Conservation (phyloP, 2,888 invertebrate species). For the Volucella zonaria region DNA sequence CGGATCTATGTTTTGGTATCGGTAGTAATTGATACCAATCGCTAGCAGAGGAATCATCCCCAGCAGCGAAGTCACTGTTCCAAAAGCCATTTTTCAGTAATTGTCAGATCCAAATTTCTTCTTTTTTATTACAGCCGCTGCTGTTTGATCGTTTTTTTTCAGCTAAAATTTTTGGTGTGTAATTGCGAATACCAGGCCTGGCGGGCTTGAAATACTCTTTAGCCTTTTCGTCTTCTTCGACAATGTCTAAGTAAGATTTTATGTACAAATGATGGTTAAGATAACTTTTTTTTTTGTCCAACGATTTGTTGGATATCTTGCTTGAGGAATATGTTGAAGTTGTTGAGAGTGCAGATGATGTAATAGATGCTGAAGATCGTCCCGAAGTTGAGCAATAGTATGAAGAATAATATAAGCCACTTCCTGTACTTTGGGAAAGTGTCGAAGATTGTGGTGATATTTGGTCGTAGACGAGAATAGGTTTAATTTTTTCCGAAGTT, state of each 20-base stretch:
- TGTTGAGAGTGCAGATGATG: slow-evolving; percentile 81
- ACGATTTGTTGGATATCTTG: slow-evolving; percentile 78
- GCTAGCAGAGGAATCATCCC: slow-evolving; percentile 92
- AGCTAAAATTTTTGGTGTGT: slow-evolving; percentile 88
- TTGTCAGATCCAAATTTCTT: slow-evolving; percentile 87
- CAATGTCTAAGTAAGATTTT: slow-evolving; percentile 84
- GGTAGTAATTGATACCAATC: slow-evolving; percentile 90
- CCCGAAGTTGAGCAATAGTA: slow-evolving; percentile 79
- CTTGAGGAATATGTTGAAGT: slow-evolving; percentile 81
- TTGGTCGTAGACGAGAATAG: slow-evolving; percentile 61
- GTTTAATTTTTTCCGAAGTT: slow-evolving; percentile 77
- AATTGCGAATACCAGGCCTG: slow-evolving; percentile 87
- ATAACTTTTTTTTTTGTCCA: slow-evolving; percentile 83
- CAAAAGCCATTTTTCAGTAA: slow-evolving; percentile 84
- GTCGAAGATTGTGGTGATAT: slow-evolving; percentile 62
- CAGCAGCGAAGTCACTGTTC: slow-evolving; percentile 87
- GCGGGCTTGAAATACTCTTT: slow-evolving; percentile 83
- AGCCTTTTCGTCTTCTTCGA: slow-evolving; percentile 83
- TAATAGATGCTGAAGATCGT: slow-evolving; percentile 81
- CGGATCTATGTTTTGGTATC: slow-evolving; percentile 91
- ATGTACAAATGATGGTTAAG: slow-evolving; percentile 84
- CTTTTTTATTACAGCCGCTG: slow-evolving; percentile 76
- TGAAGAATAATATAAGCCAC: slow-evolving; percentile 80
- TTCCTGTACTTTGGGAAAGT: slow-evolving; percentile 79
- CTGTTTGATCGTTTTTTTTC: slow-evolving; percentile 74